A percentile compares a stretch with the other conserved stretches of the same genome.
Evolutionary conservation across 2,888 invertebrate species (phyloP).

Genomic region (Creontiades dilutus): DNA sequence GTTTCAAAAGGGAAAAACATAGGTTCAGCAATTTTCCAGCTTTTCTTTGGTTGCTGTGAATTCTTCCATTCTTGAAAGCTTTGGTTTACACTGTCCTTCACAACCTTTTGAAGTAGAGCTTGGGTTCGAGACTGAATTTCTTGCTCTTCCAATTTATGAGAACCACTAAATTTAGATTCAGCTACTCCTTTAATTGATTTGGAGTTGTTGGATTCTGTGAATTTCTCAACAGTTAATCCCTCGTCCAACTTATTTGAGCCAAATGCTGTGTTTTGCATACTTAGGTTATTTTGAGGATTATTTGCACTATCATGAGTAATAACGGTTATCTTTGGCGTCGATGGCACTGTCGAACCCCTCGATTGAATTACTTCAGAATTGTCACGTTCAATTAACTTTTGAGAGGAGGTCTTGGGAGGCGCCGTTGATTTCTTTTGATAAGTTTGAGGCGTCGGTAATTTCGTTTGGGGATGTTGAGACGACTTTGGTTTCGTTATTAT

Average conservation of each 20-base stretch:
- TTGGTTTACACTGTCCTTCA: neutral
- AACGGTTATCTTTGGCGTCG: neutral
- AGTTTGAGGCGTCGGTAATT: too few relatives aligned
- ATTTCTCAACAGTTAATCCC: neutral
- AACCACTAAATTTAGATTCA: neutral
- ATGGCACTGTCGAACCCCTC: neutral
- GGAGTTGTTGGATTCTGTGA: neutral
- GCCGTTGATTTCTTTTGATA: neutral
- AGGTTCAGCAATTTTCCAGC: neutral
- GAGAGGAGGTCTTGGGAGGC: neutral
- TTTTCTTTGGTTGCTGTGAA: neutral
- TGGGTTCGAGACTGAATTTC: neutral
- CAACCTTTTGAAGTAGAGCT: neutral
- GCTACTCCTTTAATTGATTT: neutral
- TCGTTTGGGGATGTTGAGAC: too few relatives aligned
- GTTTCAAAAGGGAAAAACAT: slow-evolving; percentile 49
- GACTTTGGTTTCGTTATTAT: too few relatives aligned
- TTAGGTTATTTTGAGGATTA: too few relatives aligned
- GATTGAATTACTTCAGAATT: neutral
- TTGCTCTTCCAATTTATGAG: neutral
- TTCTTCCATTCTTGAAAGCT: neutral
- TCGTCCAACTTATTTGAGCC: neutral
- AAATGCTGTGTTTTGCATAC: neutral
- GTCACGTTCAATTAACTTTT: neutral
- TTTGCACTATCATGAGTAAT: neutral